Percentiles rank a stretch among this genome's conserved stretches.
Evolutionary conservation across 2,888 invertebrate species (phyloP).

Genomic region (Sericinus montela): DNA sequence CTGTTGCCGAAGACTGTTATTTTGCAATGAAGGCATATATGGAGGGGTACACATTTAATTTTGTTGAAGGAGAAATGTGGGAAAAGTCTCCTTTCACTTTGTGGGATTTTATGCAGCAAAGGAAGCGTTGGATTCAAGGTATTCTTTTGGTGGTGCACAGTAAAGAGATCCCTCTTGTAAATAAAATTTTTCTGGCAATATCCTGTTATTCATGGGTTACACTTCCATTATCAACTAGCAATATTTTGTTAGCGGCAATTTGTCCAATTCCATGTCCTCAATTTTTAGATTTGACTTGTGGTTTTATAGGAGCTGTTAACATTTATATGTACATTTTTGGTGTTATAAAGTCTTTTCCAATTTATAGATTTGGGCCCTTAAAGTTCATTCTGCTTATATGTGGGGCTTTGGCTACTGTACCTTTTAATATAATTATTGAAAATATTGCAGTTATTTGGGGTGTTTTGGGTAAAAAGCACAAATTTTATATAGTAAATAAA

Average conservation of each 20-base stretch:
- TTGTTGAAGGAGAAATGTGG: constrained; percentile 99
- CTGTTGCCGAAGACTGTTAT: constrained; percentile 98
- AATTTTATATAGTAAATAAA: constrained; percentile 98
- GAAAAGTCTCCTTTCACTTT: constrained; percentile 98
- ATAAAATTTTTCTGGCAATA: constrained; percentile 90
- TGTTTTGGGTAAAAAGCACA: constrained; percentile 95
- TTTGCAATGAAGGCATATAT: constrained; percentile 97
- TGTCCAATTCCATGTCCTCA: constrained; percentile 94
- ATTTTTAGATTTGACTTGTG: constrained; percentile 90
- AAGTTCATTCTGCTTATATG: constrained; percentile 89
- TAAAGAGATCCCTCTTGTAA: constrained; percentile 86
- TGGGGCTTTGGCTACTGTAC: constrained; percentile 94
- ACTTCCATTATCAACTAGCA: constrained; percentile 94
- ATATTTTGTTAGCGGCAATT: constrained; percentile 89
- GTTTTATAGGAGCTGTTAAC: constrained; percentile 95
- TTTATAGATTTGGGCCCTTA: constrained; percentile 90
- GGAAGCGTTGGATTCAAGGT: constrained; percentile 97
- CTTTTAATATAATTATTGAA: constrained; percentile 95
- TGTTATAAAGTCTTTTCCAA: constrained; percentile 96
- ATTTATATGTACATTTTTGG: constrained; percentile 99
- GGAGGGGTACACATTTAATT: constrained; percentile 95
- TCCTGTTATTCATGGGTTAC: constrained; percentile 98
- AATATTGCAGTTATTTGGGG: constrained; percentile 98
- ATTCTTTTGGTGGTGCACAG: constrained; percentile 94
- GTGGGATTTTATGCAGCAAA: constrained; percentile 96